These are phyloP conservation scores for Caenorhabditis imperialis DNA, from an alignment of 2,888 invertebrate genomes.

Conservation along the genomic window DNA sequence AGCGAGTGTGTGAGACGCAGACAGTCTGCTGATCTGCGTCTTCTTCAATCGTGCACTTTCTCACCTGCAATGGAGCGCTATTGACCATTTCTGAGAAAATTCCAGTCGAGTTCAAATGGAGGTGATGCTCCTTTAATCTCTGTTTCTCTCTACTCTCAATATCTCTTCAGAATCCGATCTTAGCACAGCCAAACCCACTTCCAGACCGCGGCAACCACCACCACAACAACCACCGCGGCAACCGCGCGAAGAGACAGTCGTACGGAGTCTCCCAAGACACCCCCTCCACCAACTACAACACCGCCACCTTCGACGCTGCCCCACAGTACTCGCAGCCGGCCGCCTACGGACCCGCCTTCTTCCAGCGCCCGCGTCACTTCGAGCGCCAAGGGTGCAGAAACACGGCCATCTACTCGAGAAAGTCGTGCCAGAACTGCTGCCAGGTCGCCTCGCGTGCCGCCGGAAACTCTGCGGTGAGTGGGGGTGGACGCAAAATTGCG, in stretches of 20 bases:
- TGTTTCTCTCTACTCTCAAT: no score
- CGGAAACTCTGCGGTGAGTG: conserved; percentile 57
- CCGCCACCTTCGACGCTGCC: conserved; percentile 17
- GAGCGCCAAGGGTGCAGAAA: conserved; percentile 63
- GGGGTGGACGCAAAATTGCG: background rate
- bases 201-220: conserved; percentile 42
- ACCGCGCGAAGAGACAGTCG: conserved; percentile 39
- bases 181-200: no score
- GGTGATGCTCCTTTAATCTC: no score
- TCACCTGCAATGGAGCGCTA: no score
- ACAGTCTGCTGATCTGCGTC: no score
- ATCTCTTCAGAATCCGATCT: no score
- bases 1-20: no score
- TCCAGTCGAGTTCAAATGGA: no score
- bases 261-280: conserved; percentile 48
- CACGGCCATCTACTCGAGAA: conserved; percentile 63
- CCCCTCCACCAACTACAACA: conserved; percentile 17
- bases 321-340: conserved; percentile 1
- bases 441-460: conserved; percentile 56
- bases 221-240: conserved; percentile 12
- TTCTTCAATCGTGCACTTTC: no score
- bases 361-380: conserved; percentile 50
- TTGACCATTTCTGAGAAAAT: no score
- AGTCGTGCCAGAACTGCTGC: conserved; percentile 67
- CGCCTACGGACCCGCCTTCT: conserved; percentile 30